These are phyloP conservation scores for Crepidodera aurea DNA, from an alignment of 2,888 invertebrate genomes.

Conservation along the genomic window DNA sequence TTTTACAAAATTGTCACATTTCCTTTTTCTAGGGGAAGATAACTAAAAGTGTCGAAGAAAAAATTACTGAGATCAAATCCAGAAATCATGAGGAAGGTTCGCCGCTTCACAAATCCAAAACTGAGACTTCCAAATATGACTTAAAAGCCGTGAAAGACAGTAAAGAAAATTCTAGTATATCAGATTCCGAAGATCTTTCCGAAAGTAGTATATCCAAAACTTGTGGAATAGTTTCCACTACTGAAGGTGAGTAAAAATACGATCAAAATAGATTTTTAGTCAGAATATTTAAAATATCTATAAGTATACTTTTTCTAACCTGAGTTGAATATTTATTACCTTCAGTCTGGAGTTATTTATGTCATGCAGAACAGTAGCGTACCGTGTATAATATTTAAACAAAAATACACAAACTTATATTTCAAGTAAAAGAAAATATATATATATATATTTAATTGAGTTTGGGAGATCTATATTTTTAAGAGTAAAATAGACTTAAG, in stretches of 20 bases:
- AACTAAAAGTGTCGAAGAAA: slow-evolving; percentile 80
- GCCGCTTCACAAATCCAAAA: slow-evolving; percentile 54
- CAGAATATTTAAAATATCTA: too few species aligned
- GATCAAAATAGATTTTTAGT: too few species aligned
- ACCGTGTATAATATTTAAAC: too few species aligned
- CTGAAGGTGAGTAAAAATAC: slow-evolving; percentile 53
- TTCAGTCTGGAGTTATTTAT: too few species aligned
- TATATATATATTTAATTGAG: too few species aligned
- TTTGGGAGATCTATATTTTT: too few species aligned
- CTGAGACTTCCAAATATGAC: slow-evolving; percentile 41
- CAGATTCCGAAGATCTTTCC: slow-evolving; percentile 70
- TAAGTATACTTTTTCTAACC: too few species aligned
- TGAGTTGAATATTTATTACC: too few species aligned
- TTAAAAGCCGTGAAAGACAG: slow-evolving; percentile 58
- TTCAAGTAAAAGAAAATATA: too few species aligned
- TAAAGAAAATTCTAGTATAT: slow-evolving; percentile 70
- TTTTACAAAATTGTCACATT: neutral
- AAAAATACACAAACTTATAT: too few species aligned
- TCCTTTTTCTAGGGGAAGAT: slow-evolving; percentile 67
- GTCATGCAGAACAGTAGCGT: too few species aligned
- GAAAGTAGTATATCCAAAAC: slow-evolving; percentile 61
- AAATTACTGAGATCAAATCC: slow-evolving; percentile 72
- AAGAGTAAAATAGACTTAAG: too few species aligned
- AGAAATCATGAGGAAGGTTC: slow-evolving; percentile 55
- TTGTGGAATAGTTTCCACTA: slow-evolving; percentile 58